These are phyloP conservation scores for Epinephelus coioides DNA, from an alignment of 2,797 vertebrate genomes.

Conservation along the genomic window DNA sequence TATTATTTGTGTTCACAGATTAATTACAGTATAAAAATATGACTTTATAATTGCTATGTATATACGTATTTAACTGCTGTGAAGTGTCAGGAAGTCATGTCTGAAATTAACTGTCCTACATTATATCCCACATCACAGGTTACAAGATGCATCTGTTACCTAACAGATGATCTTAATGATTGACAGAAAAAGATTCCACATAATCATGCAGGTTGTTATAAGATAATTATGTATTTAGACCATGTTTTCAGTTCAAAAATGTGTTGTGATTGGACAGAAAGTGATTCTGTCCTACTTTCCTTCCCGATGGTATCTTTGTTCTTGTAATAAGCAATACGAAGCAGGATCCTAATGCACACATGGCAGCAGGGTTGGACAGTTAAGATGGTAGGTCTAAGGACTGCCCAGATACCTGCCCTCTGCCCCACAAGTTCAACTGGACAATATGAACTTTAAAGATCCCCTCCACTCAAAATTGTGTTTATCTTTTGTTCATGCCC, in stretches of 20 bases:
- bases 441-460: not conserved
- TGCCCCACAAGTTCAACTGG: not conserved
- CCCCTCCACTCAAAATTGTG: too few species aligned
- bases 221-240: slow-evolving; percentile 9
- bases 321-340: not conserved
- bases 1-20: slow-evolving; percentile 21
- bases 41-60: not conserved
- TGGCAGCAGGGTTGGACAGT: not conserved
- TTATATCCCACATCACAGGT: not conserved
- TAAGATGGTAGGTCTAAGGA: not conserved
- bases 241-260: not conserved
- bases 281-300: not conserved
- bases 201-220: not conserved
- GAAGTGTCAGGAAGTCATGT: not conserved
- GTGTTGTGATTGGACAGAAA: not conserved
- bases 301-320: not conserved
- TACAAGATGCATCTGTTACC: slow-evolving; percentile 27
- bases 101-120: slow-evolving; percentile 17
- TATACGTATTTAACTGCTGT: not conserved
- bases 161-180: not conserved
- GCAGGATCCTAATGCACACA: not conserved
- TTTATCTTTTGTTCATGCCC: too few species aligned
- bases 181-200: slow-evolving; percentile 10
- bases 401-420: not conserved
- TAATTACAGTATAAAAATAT: slow-evolving; percentile 15